Percentiles rank a stretch among this genome's conserved stretches.
phyloP scores from a whole-genome alignment of 2,888 invertebrate genomes.

The Timema cristinae region DNA sequence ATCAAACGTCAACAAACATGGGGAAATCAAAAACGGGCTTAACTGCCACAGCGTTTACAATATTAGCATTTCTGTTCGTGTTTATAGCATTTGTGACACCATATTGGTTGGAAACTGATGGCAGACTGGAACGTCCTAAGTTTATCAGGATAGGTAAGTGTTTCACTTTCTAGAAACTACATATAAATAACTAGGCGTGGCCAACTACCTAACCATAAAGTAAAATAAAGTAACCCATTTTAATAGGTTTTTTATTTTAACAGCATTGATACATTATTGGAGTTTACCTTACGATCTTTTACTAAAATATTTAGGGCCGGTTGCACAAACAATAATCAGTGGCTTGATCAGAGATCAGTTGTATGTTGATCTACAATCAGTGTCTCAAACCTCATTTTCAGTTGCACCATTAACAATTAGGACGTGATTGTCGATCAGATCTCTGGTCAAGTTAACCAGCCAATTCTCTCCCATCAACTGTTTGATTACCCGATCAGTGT shows the following conservation, averaged over 20 bases:
- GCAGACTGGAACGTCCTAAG: conserved; percentile 68
- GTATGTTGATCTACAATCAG: too few relatives aligned
- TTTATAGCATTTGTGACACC: conserved; percentile 81
- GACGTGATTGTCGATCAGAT: too few relatives aligned
- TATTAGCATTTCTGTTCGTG: conserved; percentile 64
- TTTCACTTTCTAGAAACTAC: conserved; percentile 4
- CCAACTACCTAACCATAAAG: background rate
- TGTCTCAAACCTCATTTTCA: too few relatives aligned
- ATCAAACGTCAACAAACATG: conserved; percentile 26
- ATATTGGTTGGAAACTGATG: conserved; percentile 83
- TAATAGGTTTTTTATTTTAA: background rate
- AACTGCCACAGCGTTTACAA: conserved; percentile 62
- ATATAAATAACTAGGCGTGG: conserved; percentile 20
- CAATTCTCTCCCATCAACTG: too few relatives aligned
- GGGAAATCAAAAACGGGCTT: conserved; percentile 62
- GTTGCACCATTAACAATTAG: too few relatives aligned
- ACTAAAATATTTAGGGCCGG: too few relatives aligned
- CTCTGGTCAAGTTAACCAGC: too few relatives aligned
- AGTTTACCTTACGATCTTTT: too few relatives aligned
- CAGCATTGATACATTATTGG: background rate
- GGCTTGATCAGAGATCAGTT: too few relatives aligned
- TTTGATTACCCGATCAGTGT: too few relatives aligned
- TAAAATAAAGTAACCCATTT: too few relatives aligned
- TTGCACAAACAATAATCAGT: too few relatives aligned
- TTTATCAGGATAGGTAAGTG: conserved; percentile 73